Evolutionary conservation across 1,140 invertebrate species (phyloP).

Genomic region (Halictus rubicundus): DNA sequence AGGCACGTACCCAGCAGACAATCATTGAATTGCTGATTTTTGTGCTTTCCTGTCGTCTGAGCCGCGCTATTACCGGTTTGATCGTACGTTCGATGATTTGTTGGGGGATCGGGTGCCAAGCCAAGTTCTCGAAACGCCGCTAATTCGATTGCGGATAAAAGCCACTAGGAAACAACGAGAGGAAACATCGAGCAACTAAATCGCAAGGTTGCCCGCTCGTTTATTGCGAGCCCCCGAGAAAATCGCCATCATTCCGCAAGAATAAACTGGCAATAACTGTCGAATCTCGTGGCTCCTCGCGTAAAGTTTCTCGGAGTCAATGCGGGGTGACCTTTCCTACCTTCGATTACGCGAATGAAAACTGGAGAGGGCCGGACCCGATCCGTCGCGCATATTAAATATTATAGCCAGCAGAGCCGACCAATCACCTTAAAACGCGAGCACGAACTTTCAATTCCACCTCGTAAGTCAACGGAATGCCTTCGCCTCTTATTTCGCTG

Average conservation of each 20-base stretch:
- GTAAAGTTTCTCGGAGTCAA: slow-evolving; percentile 18
- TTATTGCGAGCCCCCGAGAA: background rate
- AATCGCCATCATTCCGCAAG: slow-evolving; percentile 7
- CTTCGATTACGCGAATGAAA: slow-evolving; percentile 17
- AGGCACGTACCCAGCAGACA: too few relatives aligned
- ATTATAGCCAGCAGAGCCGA: background rate
- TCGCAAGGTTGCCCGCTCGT: background rate
- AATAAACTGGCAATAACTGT: slow-evolving; percentile 40
- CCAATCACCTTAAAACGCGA: too few relatives aligned
- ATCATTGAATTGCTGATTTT: too few relatives aligned
- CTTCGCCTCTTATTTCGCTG: too few relatives aligned
- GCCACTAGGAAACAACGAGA: background rate
- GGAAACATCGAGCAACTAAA: background rate
- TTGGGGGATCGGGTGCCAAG: too few relatives aligned
- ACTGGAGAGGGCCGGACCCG: background rate
- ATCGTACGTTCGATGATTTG: too few relatives aligned
- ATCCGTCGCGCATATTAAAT: background rate
- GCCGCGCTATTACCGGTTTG: too few relatives aligned
- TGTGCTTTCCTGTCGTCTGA: too few relatives aligned
- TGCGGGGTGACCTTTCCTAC: background rate
- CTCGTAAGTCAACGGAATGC: too few relatives aligned
- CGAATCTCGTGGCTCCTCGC: background rate
- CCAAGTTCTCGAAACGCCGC: too few relatives aligned
- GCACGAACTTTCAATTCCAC: too few relatives aligned
- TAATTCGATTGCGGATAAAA: too few relatives aligned